Evolutionary conservation across 2,888 invertebrate species (phyloP), one percentile per base, ranked within the genome.

Genomic region (Anticlea derivata): DNA sequence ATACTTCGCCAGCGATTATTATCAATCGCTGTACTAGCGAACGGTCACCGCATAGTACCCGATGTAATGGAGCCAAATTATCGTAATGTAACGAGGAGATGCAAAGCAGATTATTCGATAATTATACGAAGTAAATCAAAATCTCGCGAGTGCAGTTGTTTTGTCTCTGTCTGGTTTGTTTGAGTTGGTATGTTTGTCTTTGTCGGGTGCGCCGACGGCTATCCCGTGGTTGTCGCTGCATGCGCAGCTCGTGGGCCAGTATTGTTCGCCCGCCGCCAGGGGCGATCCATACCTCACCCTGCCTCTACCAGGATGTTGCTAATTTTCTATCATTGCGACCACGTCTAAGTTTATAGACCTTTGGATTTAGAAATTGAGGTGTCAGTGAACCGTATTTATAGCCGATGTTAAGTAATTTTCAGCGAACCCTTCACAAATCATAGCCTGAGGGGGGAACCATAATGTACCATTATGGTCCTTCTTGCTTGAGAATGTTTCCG

Each of bases 1-100:
- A 89, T 90, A 87, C 85, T 88, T 88, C 86, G 85, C 89, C 78
- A 86, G 84, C 85, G 89, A 88, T 90, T 88, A 90, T 90, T 90
- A 91, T 89, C 90, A 89, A 88, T 86, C 84, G 85, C 72, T 86
- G 84, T 77, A 73, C 85, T 83, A 86, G 86, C 80, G 78, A 80
- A 84, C 86, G 82, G 89, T 88, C 87, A 85, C 86, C 86, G 86
- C 85, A 86, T 87, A 84, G 84, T 83, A 81, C 78, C 66, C 80
- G 78, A 78, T 83, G 84, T 88, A 89, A 88, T 89, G 80, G 84
- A 79, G 76, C 82, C 67, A 82, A 89, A 91, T 91, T 91, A 91
- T 90, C 88, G 80, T 86, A 88, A 87, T 86, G 82, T 86, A 86
- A 88, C 86, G 75, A 86, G n/a, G 86, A 86, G 88, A 91, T 91